Percentiles rank a stretch among this genome's conserved stretches.
These are phyloP conservation scores for Uropsilus gracilis DNA, from an alignment of 2,113 vertebrate genomes.

Conservation along the genomic window DNA sequence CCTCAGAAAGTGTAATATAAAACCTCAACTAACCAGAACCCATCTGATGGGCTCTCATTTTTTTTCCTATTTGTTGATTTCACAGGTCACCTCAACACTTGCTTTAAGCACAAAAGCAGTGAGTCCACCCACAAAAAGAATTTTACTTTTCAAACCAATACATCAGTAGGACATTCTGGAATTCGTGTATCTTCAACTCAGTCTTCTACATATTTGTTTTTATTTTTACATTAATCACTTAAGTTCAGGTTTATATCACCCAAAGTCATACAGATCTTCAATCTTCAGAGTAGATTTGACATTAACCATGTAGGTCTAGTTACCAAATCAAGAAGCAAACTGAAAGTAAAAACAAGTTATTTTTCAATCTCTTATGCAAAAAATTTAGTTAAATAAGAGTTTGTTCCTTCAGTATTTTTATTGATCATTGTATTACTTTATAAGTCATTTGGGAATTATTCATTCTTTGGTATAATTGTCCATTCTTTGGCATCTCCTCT, in stretches of 20 bases:
- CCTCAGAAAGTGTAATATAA: not conserved
- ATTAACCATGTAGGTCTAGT: not conserved
- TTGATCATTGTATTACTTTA: not conserved
- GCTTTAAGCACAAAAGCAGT: not conserved
- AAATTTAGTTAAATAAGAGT: conserved; percentile 24
- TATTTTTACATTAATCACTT: not conserved
- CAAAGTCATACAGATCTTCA: not conserved
- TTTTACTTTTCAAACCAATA: not conserved
- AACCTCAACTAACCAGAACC: not conserved
- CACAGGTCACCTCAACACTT: not conserved
- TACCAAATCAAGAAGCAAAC: not conserved
- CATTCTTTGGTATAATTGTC: not conserved
- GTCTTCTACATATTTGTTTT: not conserved
- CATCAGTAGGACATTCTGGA: not conserved
- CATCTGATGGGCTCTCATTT: not conserved
- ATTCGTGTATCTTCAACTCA: not conserved
- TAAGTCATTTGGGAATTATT: conserved; percentile 1
- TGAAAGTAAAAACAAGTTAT: not conserved
- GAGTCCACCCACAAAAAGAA: not conserved
- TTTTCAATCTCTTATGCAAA: conserved; percentile 36
- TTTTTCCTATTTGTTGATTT: not conserved
- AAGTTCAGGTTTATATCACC: not conserved
- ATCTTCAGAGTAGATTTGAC: not conserved
- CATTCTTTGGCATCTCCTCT: not conserved
- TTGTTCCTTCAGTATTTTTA: conserved; percentile 3